Conservation (phyloP, 2,113 vertebrate species). For the Corythornis vintsioides region DNA sequence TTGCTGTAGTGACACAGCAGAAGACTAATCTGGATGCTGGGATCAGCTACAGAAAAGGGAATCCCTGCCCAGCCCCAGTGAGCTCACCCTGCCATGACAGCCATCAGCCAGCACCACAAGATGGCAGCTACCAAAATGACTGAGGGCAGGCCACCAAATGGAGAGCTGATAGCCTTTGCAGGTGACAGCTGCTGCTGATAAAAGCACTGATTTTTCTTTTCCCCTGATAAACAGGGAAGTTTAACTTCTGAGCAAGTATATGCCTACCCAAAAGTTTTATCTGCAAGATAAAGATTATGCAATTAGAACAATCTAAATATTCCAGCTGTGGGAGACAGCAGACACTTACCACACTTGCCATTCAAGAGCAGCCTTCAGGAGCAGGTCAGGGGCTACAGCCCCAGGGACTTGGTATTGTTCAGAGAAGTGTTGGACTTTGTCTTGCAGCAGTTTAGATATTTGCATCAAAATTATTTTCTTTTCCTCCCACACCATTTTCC, state of each 20-base stretch:
- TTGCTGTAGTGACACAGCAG: background rate
- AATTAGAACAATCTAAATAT: background rate
- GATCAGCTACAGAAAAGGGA: background rate
- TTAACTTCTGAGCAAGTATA: background rate
- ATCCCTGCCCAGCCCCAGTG: background rate
- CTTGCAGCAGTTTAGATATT: background rate
- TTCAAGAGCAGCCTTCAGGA: background rate
- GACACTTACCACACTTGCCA: background rate
- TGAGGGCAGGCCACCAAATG: background rate
- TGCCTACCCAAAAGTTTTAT: background rate
- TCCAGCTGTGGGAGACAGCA: background rate
- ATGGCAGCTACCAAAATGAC: background rate
- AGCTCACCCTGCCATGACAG: background rate
- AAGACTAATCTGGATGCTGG: fast-evolving
- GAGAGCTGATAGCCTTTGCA: background rate
- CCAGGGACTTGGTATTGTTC: background rate
- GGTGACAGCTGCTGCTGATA: background rate
- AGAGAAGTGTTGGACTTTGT: background rate
- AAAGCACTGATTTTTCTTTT: background rate
- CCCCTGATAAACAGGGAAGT: background rate
- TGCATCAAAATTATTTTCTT: background rate
- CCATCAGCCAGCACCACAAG: background rate
- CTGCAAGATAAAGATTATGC: background rate
- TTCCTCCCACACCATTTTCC: background rate
- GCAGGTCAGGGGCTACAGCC: background rate